Evolutionary conservation across 2,888 invertebrate species (phyloP), one percentile per base, ranked within the genome.

Genomic region (Spicauda simplicius): DNA sequence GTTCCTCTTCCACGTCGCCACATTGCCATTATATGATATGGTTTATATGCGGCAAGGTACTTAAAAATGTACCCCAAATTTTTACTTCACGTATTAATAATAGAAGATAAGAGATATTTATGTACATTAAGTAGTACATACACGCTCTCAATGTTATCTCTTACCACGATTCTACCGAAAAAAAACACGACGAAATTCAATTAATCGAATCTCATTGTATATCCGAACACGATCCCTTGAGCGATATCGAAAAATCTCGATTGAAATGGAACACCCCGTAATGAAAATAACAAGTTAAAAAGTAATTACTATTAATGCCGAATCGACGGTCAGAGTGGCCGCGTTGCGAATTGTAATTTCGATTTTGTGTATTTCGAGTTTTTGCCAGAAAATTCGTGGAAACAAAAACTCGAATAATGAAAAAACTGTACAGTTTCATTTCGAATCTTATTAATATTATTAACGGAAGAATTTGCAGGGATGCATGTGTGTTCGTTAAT

Each of bases 261-360:
- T 70, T 63, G 71, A 69, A 66, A 69, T 68, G 69, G 68, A 70
- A 69, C 68, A 60, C 64, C 70, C 70, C 69, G 70, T 73, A 73
- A 74, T 71, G 70, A 71, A 72, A 74, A 73, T 73, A 73, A 73
- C 72, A 72, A 73, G 70, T 72, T 68, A 63, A 64, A 69, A 71
- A 72, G 73, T 72, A 72, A 74, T 73, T 73, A 74, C 70, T 74
- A 72, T 74, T 75, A 20, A 58, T 52, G 58, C 16, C 37, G 58
- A 41, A 30, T 41, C 62, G 6, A 16, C 18, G 20, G 16, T 10
- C 18, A 50, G 48, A 7, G 37, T 18, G 19, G 48, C 19, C 25
- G 14, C n/a, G 7, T 54, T 59, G 65, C 59, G 45, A 65, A 54
- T 65, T 65, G 65, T 54, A 48, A 45, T 54, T 54, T 59, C 14